These are phyloP conservation scores for Nylanderia fulva DNA, from an alignment of 1,140 invertebrate species.

Conservation along the genomic window DNA sequence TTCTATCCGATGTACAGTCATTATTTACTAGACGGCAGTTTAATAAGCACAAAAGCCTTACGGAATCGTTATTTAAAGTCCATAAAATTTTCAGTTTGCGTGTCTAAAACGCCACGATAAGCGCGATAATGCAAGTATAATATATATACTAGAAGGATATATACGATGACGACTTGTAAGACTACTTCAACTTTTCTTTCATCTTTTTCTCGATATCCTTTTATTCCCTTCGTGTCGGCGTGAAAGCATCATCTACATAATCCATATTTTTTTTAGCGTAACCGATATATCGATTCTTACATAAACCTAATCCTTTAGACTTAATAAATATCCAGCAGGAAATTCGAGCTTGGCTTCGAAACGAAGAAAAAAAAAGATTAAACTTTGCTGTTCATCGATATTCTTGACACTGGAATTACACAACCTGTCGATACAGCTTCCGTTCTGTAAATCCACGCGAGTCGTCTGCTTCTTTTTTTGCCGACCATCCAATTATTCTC, in stretches of 20 bases:
- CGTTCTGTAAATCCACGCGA: slow-evolving; percentile 28
- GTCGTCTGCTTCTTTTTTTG: slow-evolving; percentile 5
- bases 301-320: slow-evolving; percentile 1
- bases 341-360: not conserved
- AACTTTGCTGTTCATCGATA: slow-evolving; percentile 38
- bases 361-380: slow-evolving; percentile 58
- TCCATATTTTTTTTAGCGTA: not conserved
- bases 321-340: not conserved
- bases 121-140: slow-evolving; percentile 1
- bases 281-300: not conserved
- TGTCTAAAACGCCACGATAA: not conserved
- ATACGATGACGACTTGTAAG: not conserved
- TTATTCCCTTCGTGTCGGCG: not conserved
- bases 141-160: not conserved
- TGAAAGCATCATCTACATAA: not conserved
- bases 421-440: not conserved
- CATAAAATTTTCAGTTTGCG: slow-evolving; percentile 32
- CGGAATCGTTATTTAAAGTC: slow-evolving; percentile 65
- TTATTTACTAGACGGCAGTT: slow-evolving; percentile 66
- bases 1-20: slow-evolving; percentile 14
- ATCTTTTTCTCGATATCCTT: not conserved
- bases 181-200: not conserved
- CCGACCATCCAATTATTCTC: slow-evolving; percentile 44
- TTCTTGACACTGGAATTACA: slow-evolving; percentile 45
- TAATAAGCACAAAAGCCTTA: slow-evolving; percentile 56